Evolutionary conservation across 2,113 vertebrate species (phyloP).

Genomic region (Phalacrocorax carbo): DNA sequence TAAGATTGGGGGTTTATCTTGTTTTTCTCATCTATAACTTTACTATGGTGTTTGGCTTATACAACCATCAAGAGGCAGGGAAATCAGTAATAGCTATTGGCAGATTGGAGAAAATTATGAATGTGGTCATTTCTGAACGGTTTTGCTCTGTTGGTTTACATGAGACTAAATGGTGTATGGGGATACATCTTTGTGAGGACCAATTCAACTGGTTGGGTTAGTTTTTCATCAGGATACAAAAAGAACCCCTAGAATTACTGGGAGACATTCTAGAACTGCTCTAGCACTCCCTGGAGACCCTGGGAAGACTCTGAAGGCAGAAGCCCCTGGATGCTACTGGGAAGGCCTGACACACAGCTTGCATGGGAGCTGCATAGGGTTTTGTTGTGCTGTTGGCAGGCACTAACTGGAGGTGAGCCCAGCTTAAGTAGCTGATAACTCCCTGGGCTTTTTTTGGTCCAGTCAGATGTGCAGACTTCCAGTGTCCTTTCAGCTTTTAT

Average conservation of each 20-base stretch:
- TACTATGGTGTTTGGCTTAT: not conserved
- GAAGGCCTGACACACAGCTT: not conserved
- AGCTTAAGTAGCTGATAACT: not conserved
- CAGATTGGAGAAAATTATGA: not conserved
- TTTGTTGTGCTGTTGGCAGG: not conserved
- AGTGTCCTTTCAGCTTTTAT: not conserved
- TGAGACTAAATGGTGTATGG: not conserved
- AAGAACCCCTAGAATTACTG: not conserved
- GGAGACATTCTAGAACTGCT: not conserved
- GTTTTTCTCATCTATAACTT: not conserved
- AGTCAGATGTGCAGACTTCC: not conserved
- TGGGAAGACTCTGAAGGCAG: not conserved
- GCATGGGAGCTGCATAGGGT: fast-evolving
- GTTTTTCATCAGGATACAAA: not conserved
- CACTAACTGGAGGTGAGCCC: not conserved
- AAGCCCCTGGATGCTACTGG: not conserved
- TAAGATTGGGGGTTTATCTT: not conserved
- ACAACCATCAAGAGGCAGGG: not conserved
- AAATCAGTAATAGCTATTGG: not conserved
- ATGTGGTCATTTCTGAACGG: not conserved
- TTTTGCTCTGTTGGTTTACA: not conserved
- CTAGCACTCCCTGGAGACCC: not conserved
- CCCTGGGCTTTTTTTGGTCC: not conserved
- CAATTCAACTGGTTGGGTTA: not conserved
- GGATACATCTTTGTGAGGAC: not conserved